phyloP scores from a whole-genome alignment of 2,113 vertebrate species.

The Trematocara marginatum region DNA sequence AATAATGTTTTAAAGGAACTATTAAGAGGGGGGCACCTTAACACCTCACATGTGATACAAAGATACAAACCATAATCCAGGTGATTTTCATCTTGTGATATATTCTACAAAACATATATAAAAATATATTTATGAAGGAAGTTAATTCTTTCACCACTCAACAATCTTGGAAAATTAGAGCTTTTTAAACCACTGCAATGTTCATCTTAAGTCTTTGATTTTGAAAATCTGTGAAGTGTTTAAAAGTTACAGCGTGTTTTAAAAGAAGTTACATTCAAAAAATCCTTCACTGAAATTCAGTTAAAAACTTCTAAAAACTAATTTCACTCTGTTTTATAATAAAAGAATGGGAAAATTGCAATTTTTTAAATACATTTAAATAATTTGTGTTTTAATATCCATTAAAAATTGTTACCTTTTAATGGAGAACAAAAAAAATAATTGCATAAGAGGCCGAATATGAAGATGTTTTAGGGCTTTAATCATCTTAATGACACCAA shows the following conservation, averaged over 20 bases:
- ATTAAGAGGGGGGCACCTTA: neutral
- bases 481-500: neutral
- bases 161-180: neutral
- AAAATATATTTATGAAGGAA: neutral
- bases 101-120: neutral
- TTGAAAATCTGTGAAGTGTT: neutral
- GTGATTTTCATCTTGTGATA: neutral
- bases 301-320: neutral
- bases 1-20: neutral
- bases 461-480: neutral
- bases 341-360: neutral
- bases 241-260: neutral
- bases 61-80: neutral
- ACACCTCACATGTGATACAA: neutral
- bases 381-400: neutral
- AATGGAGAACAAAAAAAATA: neutral
- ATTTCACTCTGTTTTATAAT: neutral
- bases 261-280: neutral
- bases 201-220: neutral
- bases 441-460: neutral
- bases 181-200: neutral
- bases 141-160: neutral
- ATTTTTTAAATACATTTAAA: neutral
- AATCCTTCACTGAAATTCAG: neutral
- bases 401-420: neutral